A percentile compares a stretch with the other conserved stretches of the same genome.
Evolutionary conservation across 2,113 vertebrate genomes (phyloP).

Genomic region (Heterocephalus glaber): DNA sequence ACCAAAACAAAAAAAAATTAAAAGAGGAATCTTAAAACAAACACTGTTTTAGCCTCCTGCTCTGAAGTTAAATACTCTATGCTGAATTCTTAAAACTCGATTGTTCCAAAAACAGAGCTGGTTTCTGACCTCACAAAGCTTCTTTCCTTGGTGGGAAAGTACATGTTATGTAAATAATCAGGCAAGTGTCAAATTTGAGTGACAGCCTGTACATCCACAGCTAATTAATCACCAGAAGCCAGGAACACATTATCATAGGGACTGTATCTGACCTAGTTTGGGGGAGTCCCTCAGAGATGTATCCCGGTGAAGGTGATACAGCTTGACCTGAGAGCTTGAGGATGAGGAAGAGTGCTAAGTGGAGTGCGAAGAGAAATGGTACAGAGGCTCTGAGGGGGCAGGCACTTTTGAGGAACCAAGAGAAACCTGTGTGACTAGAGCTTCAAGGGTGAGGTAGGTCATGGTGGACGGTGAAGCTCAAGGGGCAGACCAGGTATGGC

Average conservation of each 20-base stretch:
- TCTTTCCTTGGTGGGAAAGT: neutral
- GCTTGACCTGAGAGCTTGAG: neutral
- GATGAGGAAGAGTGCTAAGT: neutral
- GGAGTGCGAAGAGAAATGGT: neutral
- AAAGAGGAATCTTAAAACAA: neutral
- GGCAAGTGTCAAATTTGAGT: neutral
- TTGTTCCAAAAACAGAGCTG: neutral
- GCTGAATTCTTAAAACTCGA: conserved; percentile 9
- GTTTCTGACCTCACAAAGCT: conserved; percentile 27
- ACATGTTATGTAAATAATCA: neutral
- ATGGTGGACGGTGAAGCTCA: neutral
- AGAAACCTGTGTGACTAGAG: neutral
- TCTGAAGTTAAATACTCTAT: conserved; percentile 24
- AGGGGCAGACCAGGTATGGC: neutral
- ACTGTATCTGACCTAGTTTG: neutral
- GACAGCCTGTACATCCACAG: neutral
- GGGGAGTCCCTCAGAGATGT: neutral
- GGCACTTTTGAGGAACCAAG: neutral
- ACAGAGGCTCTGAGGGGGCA: neutral
- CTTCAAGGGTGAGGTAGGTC: neutral
- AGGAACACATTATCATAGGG: neutral
- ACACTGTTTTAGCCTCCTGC: conserved; percentile 14
- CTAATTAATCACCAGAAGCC: neutral
- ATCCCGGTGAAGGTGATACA: neutral
- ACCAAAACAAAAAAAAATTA: no score